A percentile compares a stretch with the other conserved stretches of the same genome.
Conservation (phyloP, 2,797 vertebrate genomes). For the Eulemur coronatus region DNA sequence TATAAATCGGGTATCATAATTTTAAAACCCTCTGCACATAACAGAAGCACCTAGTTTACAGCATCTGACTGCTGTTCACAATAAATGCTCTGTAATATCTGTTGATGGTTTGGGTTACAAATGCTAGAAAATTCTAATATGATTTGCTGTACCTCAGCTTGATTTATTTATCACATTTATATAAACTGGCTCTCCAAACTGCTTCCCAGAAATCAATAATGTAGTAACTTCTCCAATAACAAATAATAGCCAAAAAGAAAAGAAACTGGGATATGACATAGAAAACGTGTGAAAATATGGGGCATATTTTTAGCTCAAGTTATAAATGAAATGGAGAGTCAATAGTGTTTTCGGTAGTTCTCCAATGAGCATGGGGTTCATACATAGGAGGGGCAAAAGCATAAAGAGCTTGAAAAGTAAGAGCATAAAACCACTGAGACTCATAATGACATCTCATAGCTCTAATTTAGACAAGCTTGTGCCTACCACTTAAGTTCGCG, state of each 20-base stretch:
- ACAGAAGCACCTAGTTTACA: not conserved
- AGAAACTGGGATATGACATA: not conserved
- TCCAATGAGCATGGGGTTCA: not conserved
- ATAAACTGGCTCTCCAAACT: not conserved
- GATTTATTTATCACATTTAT: constrained; percentile 36
- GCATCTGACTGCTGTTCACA: not conserved
- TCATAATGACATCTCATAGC: not conserved
- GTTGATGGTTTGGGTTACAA: constrained; percentile 29
- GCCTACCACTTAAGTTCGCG: not conserved
- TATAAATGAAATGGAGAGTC: not conserved
- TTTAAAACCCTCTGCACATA: not conserved
- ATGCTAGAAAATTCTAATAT: constrained; percentile 38
- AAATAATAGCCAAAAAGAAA: constrained; percentile 27
- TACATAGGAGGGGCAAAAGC: not conserved
- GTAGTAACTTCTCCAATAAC: constrained; percentile 26
- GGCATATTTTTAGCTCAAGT: constrained; percentile 22
- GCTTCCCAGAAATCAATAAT: constrained; percentile 16
- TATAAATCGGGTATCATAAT: constrained; percentile 11
- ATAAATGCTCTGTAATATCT: not conserved
- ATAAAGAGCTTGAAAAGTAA: not conserved
- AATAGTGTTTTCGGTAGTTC: not conserved
- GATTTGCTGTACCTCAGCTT: constrained; percentile 10
- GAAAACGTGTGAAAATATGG: not conserved
- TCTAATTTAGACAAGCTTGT: not conserved
- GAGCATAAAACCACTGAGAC: not conserved